A percentile compares a stretch with the other conserved stretches of the same genome.
These are phyloP conservation scores for Pteria penguin DNA, from an alignment of 2,888 invertebrate genomes.

Conservation along the genomic window DNA sequence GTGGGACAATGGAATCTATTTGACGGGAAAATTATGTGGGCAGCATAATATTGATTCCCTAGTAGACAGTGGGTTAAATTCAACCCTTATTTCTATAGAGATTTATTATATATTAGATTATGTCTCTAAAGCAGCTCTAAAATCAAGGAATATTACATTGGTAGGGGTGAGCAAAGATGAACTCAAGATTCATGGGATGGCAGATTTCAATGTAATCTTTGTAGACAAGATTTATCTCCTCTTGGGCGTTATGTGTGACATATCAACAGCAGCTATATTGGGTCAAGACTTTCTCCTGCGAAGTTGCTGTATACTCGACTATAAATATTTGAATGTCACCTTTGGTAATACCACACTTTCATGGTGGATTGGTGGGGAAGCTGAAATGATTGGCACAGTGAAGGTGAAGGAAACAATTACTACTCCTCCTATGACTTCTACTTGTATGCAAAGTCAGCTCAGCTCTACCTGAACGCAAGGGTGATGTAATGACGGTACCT, in stretches of 20 bases:
- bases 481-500: not conserved
- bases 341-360: not conserved
- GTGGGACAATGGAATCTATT: conserved; percentile 8
- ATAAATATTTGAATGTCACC: not conserved
- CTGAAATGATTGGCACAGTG: conserved; percentile 8
- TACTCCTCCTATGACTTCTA: not conserved
- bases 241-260: conserved; percentile 3
- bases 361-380: conserved; percentile 2
- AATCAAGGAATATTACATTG: not conserved
- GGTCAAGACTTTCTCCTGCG: conserved; percentile 21
- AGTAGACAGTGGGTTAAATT: conserved; percentile 21
- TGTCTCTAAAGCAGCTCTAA: not conserved
- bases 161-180: not conserved
- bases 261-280: conserved; percentile 5
- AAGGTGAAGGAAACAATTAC: not conserved
- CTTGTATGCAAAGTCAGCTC: no score
- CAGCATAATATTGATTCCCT: not conserved
- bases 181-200: not conserved
- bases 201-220: conserved; percentile 1
- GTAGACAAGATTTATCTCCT: not conserved
- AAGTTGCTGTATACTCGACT: conserved; percentile 12
- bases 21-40: not conserved
- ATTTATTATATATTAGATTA: not conserved
- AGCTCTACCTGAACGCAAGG: not conserved
- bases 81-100: not conserved